Percentiles rank a stretch among this genome's conserved stretches.
Conservation (phyloP, 2,113 vertebrate species). For the Polyodon spathula region DNA sequence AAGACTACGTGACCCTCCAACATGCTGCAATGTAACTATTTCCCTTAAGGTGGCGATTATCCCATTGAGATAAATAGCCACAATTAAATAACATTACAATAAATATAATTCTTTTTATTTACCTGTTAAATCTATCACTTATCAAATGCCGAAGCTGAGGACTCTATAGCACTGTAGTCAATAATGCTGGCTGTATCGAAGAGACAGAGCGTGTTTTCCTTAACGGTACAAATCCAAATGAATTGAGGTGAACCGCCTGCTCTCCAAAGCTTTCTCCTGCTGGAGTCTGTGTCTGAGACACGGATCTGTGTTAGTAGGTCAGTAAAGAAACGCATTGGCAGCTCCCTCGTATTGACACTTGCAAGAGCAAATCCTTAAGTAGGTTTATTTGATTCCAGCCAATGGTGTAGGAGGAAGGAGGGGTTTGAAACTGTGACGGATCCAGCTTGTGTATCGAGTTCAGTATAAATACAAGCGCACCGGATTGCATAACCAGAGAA, state of each 20-base stretch:
- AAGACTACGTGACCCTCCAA: conserved; percentile 24
- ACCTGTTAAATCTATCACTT: conserved; percentile 12
- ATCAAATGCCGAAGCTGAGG: not conserved
- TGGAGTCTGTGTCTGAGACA: conserved; percentile 48
- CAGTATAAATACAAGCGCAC: too few species aligned
- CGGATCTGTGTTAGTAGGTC: conserved; percentile 97
- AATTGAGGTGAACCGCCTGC: conserved; percentile 9
- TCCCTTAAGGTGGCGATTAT: conserved; percentile 32
- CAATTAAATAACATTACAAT: conserved; percentile 4
- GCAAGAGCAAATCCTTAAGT: conserved; percentile 33
- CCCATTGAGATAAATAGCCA: conserved; percentile 9
- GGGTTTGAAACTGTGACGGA: too few species aligned
- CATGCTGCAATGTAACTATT: conserved; percentile 26
- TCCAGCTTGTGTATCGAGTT: too few species aligned
- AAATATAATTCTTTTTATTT: conserved; percentile 3
- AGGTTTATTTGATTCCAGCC: conserved; percentile 35
- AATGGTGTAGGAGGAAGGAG: conserved; percentile 25
- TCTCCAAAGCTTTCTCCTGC: conserved; percentile 32
- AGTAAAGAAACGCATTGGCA: conserved; percentile 51
- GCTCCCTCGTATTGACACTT: conserved; percentile 34
- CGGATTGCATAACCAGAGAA: too few species aligned
- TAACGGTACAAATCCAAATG: conserved; percentile 13
- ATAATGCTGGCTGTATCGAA: not conserved
- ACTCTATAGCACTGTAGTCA: conserved; percentile 4
- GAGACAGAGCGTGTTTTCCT: conserved; percentile 4